These are phyloP conservation scores for Erythrocercus mccallii DNA, from an alignment of 2,113 vertebrate species.

Conservation along the genomic window DNA sequence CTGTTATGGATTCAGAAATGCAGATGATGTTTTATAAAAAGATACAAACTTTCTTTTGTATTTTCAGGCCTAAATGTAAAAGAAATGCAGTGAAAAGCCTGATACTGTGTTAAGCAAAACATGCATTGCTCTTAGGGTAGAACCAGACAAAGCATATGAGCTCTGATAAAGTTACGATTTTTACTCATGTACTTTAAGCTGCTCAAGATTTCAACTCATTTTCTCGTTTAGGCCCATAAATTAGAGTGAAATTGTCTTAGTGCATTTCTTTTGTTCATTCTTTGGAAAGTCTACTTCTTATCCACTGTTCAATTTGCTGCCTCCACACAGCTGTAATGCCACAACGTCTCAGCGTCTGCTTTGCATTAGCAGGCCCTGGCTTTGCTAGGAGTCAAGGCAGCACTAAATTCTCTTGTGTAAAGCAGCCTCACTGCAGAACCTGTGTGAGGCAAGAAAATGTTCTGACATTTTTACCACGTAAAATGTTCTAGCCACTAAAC, in stretches of 20 bases:
- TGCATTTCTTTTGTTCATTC: background rate
- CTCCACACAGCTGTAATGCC: background rate
- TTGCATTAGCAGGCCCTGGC: background rate
- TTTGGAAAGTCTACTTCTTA: background rate
- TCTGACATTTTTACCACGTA: background rate
- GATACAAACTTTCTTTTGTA: background rate
- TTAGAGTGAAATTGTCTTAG: background rate
- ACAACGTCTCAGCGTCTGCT: background rate
- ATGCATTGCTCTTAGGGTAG: background rate
- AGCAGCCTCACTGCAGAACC: background rate
- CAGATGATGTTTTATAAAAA: background rate
- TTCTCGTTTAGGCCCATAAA: background rate
- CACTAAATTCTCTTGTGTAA: background rate
- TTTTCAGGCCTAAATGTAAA: background rate
- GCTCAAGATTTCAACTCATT: background rate
- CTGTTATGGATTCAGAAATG: background rate
- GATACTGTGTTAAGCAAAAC: background rate
- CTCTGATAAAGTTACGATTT: background rate
- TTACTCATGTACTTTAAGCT: background rate
- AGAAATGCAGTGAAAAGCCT: background rate
- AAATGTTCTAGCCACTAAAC: background rate
- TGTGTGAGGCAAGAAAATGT: background rate
- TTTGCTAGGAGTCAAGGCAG: background rate
- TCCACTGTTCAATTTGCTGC: background rate
- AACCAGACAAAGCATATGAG: background rate